Evolutionary conservation across 2,113 vertebrate species (phyloP).

Genomic region (Phocoena phocoena): DNA sequence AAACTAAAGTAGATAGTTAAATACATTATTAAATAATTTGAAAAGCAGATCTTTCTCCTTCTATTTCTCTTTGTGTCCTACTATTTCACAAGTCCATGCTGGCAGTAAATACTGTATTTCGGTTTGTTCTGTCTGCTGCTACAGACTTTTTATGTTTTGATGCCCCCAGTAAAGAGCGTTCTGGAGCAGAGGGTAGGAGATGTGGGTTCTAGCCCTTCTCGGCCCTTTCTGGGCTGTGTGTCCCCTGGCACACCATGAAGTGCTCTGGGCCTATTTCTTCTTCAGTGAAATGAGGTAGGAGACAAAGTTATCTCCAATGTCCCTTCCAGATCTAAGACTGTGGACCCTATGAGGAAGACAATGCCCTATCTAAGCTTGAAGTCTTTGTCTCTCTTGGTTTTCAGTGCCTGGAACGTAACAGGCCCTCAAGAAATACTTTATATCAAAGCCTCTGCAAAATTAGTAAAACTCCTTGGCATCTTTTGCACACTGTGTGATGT

Average conservation of each 20-base stretch:
- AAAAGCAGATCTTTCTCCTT: neutral
- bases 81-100: neutral
- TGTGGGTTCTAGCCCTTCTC: neutral
- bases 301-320: neutral
- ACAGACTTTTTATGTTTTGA: neutral
- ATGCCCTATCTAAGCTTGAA: neutral
- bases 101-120: neutral
- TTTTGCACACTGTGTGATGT: neutral
- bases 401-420: neutral
- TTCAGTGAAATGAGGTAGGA: neutral
- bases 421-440: neutral
- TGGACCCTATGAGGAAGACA: neutral
- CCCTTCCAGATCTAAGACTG: neutral
- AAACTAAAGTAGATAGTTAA: neutral
- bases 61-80: neutral
- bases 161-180: fast-evolving
- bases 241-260: neutral
- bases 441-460: neutral
- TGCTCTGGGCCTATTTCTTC: neutral
- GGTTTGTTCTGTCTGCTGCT: neutral
- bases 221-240: neutral
- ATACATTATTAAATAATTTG: neutral
- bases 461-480: neutral
- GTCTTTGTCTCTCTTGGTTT: neutral
- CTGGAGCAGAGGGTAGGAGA: neutral